Evolutionary conservation across 2,113 vertebrate species (phyloP).

Genomic region (Melanerpes aurifrons): DNA sequence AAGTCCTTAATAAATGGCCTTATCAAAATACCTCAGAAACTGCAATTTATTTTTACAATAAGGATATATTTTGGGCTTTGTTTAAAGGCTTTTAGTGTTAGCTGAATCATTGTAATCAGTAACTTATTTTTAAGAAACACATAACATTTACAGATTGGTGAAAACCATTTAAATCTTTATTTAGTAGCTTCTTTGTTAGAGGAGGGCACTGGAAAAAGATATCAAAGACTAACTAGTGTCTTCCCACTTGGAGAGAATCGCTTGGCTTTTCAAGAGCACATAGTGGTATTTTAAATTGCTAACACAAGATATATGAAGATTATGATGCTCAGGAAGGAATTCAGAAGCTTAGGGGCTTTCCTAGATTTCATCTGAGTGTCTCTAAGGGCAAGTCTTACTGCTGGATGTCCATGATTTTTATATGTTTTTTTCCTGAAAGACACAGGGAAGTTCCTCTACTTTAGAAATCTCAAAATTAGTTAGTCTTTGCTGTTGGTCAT

Average conservation of each 20-base stretch:
- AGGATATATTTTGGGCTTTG: constrained; percentile 66
- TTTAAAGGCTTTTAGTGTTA: constrained; percentile 65
- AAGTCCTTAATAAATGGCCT: constrained; percentile 63
- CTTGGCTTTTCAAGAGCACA: not conserved
- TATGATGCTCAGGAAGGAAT: not conserved
- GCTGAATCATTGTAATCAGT: not conserved
- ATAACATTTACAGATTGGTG: constrained; percentile 51
- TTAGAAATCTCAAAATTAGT: not conserved
- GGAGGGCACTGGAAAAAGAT: not conserved
- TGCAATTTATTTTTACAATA: constrained; percentile 62
- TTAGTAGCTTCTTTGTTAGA: constrained; percentile 7
- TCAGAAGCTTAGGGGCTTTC: not conserved
- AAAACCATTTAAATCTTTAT: constrained; percentile 9
- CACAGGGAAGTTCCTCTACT: not conserved
- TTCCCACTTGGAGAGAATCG: not conserved
- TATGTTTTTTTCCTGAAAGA: not conserved
- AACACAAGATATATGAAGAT: not conserved
- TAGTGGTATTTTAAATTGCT: not conserved
- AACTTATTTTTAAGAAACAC: constrained; percentile 55
- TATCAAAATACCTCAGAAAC: constrained; percentile 66
- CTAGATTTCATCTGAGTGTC: not conserved
- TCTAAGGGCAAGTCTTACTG: not conserved
- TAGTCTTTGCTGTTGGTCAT: not conserved
- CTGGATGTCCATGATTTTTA: not conserved
- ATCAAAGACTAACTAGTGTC: not conserved